These are phyloP conservation scores for Anthonomus grandis DNA, from an alignment of 1,140 invertebrate species.

Conservation along the genomic window DNA sequence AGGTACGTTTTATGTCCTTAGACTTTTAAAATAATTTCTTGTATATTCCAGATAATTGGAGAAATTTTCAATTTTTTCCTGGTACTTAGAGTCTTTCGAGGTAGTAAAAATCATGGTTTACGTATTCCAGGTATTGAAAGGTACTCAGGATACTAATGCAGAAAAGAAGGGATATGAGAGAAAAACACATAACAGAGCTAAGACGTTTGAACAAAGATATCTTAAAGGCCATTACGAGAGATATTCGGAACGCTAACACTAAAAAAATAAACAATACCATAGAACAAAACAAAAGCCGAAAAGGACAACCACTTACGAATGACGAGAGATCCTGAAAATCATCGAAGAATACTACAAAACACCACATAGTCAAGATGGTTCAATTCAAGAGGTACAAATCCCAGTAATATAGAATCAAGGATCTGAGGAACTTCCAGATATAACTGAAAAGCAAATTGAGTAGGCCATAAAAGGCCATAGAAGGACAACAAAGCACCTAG, in stretches of 20 bases:
- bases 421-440: conserved; percentile 1
- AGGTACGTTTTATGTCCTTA: too few relatives aligned
- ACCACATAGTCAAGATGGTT: neutral
- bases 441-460: neutral
- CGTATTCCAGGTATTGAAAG: too few relatives aligned
- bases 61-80: too few relatives aligned
- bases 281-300: neutral
- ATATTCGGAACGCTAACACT: too few relatives aligned
- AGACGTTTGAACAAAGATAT: neutral
- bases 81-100: too few relatives aligned
- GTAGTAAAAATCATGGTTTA: too few relatives aligned
- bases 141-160: too few relatives aligned
- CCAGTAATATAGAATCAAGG: neutral
- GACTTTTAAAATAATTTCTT: too few relatives aligned
- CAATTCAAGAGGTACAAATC: neutral
- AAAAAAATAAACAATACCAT: neutral
- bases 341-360: conserved; percentile 2
- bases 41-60: too few relatives aligned
- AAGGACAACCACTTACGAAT: neutral
- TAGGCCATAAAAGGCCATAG: neutral
- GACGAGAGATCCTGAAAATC: conserved; percentile 1
- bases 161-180: neutral
- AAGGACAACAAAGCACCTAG: neutral
- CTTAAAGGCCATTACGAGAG: neutral
- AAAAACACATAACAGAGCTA: neutral